phyloP scores from a whole-genome alignment of 2,888 invertebrate genomes.

The Dicyrtomina minuta region DNA sequence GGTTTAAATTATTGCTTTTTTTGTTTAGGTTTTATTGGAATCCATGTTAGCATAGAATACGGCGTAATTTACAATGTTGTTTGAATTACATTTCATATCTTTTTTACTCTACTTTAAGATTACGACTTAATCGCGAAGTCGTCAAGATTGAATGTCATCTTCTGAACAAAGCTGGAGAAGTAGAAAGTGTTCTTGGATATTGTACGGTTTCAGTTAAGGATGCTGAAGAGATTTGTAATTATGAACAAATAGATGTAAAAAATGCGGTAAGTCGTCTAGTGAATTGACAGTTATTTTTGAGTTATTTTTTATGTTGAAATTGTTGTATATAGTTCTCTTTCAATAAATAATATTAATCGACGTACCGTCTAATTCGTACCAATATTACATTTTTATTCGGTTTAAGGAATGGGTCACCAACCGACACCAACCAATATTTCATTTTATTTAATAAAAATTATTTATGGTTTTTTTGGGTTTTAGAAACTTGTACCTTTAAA shows the following conservation, averaged over 20 bases:
- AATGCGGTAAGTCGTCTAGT: slow-evolving; percentile 15
- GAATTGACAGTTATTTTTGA: background rate
- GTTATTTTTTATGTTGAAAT: background rate
- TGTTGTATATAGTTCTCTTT: background rate
- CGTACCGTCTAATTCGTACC: no score
- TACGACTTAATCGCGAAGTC: slow-evolving; percentile 10
- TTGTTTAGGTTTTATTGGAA: background rate
- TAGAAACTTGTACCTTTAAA: slow-evolving; percentile 11
- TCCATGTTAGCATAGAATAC: background rate
- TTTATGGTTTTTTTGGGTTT: background rate
- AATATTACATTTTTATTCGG: no score
- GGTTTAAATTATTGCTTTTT: background rate
- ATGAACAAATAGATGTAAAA: slow-evolving; percentile 16
- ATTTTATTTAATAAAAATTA: background rate
- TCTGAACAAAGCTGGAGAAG: background rate
- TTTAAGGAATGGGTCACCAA: background rate
- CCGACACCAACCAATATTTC: background rate
- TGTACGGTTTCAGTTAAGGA: slow-evolving; percentile 21
- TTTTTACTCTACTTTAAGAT: no score
- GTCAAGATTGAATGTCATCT: slow-evolving; percentile 15
- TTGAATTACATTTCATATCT: background rate
- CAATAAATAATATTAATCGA: no score
- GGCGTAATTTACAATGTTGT: background rate
- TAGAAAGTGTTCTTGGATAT: slow-evolving; percentile 15
- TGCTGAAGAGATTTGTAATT: slow-evolving; percentile 7